Evolutionary conservation across 35 echinoderm and acorn worm species (phyloP), one percentile per base, ranked within the genome.

Genomic region (Acanthaster planci): DNA sequence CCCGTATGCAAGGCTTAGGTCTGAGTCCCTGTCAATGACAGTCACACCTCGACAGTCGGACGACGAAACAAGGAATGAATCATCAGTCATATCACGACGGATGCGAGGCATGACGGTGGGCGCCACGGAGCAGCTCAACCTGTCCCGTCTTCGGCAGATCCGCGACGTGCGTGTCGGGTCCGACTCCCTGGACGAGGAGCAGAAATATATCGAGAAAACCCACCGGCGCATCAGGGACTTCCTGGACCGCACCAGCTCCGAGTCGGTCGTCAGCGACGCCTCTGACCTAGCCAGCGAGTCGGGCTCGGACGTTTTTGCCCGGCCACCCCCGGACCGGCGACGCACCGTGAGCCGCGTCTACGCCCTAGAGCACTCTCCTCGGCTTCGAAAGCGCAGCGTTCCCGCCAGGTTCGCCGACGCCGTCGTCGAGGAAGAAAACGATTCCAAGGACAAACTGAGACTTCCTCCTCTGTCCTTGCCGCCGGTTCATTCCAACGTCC

Each of bases 111-210:
- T 72, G 64, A 72, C 64, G 26, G 64, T 72, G 0, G 64, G 64
- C 1, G 64, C 64, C 8, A 72, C 64, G 2, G 64, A 72, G 23
- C 64, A 72, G n/a, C 64, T 72, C 21, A 26, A 72, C 64, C 34
- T 72, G 5, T 72, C 64, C 64, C 64, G 64, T 72, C 64, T 72
- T 10, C 22, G 64, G 15, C 64, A 72, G 64, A 72, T 72, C 64
- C 30, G 34, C 64, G 34, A 72, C 15, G 34, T 72, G 34, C 64
- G 34, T 1, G 29, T 72, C n/a, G 64, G 64, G 2, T 19, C 64
- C 19, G 21, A 72, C 64, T 26, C 64, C 23, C 64, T 26, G 64
- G 64, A 34, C 29, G 64, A 72, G 26, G 64, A 72, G 64, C 30
- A 31, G 64, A 26, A 72, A 9, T 72, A 72, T 26, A 72, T 72